A percentile compares a stretch with the other conserved stretches of the same genome.
These are phyloP conservation scores for Urocitellus parryii DNA, from an alignment of 2,113 vertebrate genomes.

Conservation along the genomic window DNA sequence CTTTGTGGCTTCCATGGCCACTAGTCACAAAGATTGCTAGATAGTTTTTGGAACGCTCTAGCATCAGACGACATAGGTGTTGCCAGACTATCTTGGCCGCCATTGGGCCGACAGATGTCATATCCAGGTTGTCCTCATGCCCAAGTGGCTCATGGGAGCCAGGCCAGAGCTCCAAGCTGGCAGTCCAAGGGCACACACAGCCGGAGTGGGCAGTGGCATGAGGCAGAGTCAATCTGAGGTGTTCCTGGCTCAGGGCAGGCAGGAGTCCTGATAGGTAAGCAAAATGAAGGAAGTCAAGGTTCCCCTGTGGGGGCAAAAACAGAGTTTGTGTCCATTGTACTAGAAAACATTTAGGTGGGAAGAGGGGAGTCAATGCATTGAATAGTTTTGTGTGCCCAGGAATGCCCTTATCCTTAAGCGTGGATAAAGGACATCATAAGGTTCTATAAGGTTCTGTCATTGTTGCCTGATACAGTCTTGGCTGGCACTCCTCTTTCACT, in stretches of 20 bases:
- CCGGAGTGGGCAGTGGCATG: not conserved
- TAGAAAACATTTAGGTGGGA: not conserved
- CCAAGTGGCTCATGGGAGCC: slow-evolving; percentile 57
- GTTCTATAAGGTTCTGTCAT: not conserved
- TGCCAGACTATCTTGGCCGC: slow-evolving; percentile 71
- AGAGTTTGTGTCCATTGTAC: not conserved
- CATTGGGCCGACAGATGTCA: slow-evolving; percentile 68
- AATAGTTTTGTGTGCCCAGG: not conserved
- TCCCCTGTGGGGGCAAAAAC: not conserved
- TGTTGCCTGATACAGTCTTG: not conserved
- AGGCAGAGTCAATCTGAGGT: not conserved
- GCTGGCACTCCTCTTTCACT: not conserved
- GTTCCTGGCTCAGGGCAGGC: not conserved
- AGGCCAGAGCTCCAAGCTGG: slow-evolving; percentile 57
- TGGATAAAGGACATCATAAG: not conserved
- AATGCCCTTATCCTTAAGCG: not conserved
- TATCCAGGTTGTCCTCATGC: slow-evolving; percentile 63
- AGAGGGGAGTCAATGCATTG: rapidly evolving
- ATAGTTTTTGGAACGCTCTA: slow-evolving; percentile 22
- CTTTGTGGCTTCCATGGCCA: not conserved
- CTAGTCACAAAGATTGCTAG: not conserved
- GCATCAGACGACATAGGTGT: slow-evolving; percentile 33
- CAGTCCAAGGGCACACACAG: slow-evolving; percentile 51
- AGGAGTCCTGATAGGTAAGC: not conserved
- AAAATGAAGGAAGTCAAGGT: not conserved